Conservation (phyloP, 2,797 vertebrate genomes). For the Pseudopleuronectes americanus region DNA sequence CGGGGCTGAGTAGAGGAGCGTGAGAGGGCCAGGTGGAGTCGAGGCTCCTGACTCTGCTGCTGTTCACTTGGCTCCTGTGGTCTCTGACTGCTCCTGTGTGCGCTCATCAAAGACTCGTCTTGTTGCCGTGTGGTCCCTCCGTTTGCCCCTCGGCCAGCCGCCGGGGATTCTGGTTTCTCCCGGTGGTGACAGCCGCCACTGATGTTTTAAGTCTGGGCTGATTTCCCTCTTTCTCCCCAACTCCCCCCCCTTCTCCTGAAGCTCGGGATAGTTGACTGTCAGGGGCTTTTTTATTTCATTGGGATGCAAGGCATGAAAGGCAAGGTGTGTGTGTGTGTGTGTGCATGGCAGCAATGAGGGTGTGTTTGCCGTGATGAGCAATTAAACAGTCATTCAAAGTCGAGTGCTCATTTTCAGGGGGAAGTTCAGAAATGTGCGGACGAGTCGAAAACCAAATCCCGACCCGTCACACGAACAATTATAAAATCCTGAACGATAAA, state of each 20-base stretch:
- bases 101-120: conserved; percentile 79
- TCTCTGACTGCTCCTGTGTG: conserved; percentile 71
- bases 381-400: conserved; percentile 83
- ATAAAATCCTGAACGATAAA: conserved; percentile 32
- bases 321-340: conserved; percentile 46
- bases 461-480: conserved; percentile 55
- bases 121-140: conserved; percentile 81
- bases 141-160: conserved; percentile 74
- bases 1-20: conserved; percentile 63
- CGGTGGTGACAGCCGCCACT: conserved; percentile 67
- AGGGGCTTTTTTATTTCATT: conserved; percentile 71
- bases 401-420: conserved; percentile 71
- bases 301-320: conserved; percentile 77
- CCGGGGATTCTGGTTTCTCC: conserved; percentile 48
- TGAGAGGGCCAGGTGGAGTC: conserved; percentile 75
- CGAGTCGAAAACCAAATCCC: conserved; percentile 65
- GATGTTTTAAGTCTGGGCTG: conserved; percentile 74
- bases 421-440: conserved; percentile 66
- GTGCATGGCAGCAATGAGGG: neutral
- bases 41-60: conserved; percentile 59
- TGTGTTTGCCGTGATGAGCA: conserved; percentile 59
- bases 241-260: conserved; percentile 36
- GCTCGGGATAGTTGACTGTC: conserved; percentile 75
- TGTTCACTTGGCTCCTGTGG: conserved; percentile 72
- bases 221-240: conserved; percentile 40